Evolutionary conservation across 2,888 invertebrate species (phyloP).

Genomic region (Matsumyia berberina): DNA sequence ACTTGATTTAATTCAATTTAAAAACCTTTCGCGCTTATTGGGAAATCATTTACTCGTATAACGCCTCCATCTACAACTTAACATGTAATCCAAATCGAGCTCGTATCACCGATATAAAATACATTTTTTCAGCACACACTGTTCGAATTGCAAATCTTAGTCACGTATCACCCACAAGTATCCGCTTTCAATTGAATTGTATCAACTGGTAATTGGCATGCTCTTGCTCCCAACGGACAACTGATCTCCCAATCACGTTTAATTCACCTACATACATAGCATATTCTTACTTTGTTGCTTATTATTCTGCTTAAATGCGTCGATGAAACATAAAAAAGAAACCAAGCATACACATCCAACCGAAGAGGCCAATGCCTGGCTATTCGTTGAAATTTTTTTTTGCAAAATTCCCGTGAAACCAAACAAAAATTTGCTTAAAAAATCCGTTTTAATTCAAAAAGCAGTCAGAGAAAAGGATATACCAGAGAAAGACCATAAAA

Average conservation of each 20-base stretch:
- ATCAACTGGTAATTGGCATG: conserved; percentile 35
- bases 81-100: too few species aligned
- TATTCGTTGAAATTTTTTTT: not conserved
- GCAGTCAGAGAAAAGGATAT: conserved; percentile 42
- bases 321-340: not conserved
- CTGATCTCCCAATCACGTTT: conserved; percentile 13
- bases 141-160: conserved; percentile 16
- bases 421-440: conserved; percentile 18
- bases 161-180: conserved; percentile 50
- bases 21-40: too few species aligned
- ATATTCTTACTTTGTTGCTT: conserved; percentile 5
- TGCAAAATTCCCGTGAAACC: conserved; percentile 40
- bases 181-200: conserved; percentile 57
- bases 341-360: not conserved
- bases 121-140: not conserved
- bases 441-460: conserved; percentile 18
- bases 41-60: too few species aligned
- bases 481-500: conserved; percentile 51
- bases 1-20: too few species aligned
- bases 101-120: conserved; percentile 2
- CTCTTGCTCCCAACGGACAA: conserved; percentile 29
- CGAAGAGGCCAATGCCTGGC: conserved; percentile 20
- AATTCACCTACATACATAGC: conserved; percentile 39
- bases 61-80: too few species aligned
- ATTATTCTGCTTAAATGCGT: conserved; percentile 17